Conservation (phyloP, 2,888 invertebrate genomes). For the Amiota mariae region DNA sequence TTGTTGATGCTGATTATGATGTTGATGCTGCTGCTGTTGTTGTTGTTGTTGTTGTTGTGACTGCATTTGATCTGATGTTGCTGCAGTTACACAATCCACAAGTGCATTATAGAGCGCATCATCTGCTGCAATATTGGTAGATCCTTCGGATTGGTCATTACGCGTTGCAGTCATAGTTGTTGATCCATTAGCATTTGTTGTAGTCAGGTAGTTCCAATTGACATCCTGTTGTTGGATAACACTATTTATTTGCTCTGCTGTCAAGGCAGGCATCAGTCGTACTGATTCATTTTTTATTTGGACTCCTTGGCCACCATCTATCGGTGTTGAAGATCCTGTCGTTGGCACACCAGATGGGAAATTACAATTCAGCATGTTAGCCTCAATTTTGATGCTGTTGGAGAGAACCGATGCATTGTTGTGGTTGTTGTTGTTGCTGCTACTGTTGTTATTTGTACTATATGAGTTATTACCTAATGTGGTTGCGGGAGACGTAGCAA, state of each 20-base stretch:
- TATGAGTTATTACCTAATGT: background rate
- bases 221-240: constrained; percentile 56
- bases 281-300: constrained; percentile 48
- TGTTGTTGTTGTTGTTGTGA: constrained; percentile 41
- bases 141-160: constrained; percentile 44
- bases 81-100: constrained; percentile 61
- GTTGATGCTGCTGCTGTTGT: constrained; percentile 48
- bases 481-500: background rate
- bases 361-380: constrained; percentile 51
- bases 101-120: constrained; percentile 63
- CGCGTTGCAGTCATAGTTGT: constrained; percentile 49
- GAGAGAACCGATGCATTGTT: constrained; percentile 53
- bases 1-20: constrained; percentile 43
- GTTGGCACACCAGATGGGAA: constrained; percentile 42
- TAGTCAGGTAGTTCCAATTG: constrained; percentile 63
- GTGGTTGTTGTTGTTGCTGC: constrained; percentile 38
- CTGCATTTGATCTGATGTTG: constrained; percentile 45
- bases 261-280: constrained; percentile 48
- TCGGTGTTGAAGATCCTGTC: constrained; percentile 31
- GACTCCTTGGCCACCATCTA: constrained; percentile 31
- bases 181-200: constrained; percentile 48
- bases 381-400: constrained; percentile 64
- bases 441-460: constrained; percentile 19
- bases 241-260: constrained; percentile 53
- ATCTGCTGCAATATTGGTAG: constrained; percentile 46